Percentiles rank a stretch among this genome's conserved stretches.
Evolutionary conservation across 92 coral and sea anemone species (phyloP).

Genomic region (Phymanthus crucifer): DNA sequence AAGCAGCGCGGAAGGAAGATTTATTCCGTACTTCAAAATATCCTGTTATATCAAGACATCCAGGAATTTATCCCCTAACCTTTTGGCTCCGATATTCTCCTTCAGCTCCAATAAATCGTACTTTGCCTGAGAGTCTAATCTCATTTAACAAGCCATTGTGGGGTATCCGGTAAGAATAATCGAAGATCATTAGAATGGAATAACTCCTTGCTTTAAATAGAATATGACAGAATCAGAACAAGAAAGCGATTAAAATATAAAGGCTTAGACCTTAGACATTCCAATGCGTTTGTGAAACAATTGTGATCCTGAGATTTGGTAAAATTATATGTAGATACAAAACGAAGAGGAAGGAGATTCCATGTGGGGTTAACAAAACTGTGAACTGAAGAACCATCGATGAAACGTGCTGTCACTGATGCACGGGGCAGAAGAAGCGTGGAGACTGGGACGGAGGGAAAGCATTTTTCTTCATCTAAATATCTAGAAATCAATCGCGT

Average conservation of each 20-base stretch:
- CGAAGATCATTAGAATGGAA: neutral
- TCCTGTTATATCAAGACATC: conserved; percentile 8
- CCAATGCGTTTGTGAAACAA: neutral
- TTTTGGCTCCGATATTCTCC: neutral
- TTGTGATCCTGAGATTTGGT: neutral
- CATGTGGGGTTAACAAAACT: neutral
- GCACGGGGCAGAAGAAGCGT: conserved; percentile 6
- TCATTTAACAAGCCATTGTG: neutral
- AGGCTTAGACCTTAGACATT: neutral
- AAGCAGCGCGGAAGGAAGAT: neutral
- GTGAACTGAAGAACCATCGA: neutral
- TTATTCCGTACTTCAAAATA: neutral
- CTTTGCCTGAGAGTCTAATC: conserved; percentile 1
- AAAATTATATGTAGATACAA: neutral
- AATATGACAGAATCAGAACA: neutral
- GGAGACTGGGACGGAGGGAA: neutral
- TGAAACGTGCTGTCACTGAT: neutral
- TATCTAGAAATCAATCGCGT: neutral
- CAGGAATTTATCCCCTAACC: neutral
- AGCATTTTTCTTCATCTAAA: neutral
- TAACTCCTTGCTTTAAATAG: neutral
- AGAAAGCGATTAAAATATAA: neutral
- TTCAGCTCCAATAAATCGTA: neutral
- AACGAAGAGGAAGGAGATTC: neutral
- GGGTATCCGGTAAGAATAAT: neutral